phyloP scores from a whole-genome alignment of 2,113 vertebrate genomes.

The Psilopogon haemacephalus region DNA sequence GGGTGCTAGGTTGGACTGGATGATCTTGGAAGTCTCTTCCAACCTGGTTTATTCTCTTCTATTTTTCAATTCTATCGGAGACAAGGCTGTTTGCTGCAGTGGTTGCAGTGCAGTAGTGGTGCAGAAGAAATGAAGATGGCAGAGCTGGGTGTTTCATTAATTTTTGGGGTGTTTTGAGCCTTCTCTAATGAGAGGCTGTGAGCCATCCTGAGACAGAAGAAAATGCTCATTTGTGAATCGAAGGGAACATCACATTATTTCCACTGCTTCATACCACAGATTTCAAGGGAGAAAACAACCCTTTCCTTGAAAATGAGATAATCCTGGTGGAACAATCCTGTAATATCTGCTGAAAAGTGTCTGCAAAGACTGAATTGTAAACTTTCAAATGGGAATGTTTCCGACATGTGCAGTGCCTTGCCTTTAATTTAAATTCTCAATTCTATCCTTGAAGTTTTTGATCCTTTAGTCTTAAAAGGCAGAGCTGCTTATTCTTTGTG shows the following conservation, averaged over 20 bases:
- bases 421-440: not conserved
- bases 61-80: too few relatives aligned
- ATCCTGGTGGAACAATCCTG: not conserved
- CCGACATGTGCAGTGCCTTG: not conserved
- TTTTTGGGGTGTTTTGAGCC: not conserved
- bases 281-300: not conserved
- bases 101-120: accelerated
- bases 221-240: not conserved
- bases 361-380: not conserved
- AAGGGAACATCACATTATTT: not conserved
- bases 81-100: not conserved
- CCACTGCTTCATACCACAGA: not conserved
- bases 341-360: not conserved
- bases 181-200: not conserved
- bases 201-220: not conserved
- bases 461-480: not conserved
- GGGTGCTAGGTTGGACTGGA: too few relatives aligned
- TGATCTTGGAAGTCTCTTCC: too few relatives aligned
- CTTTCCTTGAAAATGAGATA: not conserved
- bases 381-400: not conserved
- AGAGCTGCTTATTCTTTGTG: not conserved
- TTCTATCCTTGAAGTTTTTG: not conserved
- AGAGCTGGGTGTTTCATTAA: not conserved
- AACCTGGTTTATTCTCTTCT: too few relatives aligned
- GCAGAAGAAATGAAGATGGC: not conserved